These are phyloP conservation scores for Amblyjoppa fuscipennis DNA, from an alignment of 2,888 invertebrate species.

Conservation along the genomic window DNA sequence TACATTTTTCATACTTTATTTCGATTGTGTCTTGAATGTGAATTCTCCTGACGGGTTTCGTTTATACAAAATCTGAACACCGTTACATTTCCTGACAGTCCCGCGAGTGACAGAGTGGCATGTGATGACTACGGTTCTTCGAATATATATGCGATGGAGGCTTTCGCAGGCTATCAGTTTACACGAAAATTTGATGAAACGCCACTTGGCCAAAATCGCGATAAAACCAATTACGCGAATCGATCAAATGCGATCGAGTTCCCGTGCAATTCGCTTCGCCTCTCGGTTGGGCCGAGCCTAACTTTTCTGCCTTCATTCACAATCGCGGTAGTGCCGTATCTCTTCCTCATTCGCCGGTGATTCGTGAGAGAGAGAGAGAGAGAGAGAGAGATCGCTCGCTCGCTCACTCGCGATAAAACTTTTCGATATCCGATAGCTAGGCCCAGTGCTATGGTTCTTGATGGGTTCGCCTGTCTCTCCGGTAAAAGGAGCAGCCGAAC, in stretches of 20 bases:
- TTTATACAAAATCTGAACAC: too few relatives aligned
- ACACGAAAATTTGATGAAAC: slow-evolving; percentile 21
- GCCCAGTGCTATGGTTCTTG: slow-evolving; percentile 32
- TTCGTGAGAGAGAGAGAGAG: slow-evolving; percentile 17
- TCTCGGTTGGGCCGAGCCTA: slow-evolving; percentile 12
- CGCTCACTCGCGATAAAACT: slow-evolving; percentile 74
- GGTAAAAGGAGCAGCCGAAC: slow-evolving; percentile 78
- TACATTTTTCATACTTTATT: too few relatives aligned
- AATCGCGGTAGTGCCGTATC: slow-evolving; percentile 43
- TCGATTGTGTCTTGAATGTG: too few relatives aligned
- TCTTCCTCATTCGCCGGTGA: slow-evolving; percentile 7
- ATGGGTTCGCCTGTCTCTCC: slow-evolving; percentile 70
- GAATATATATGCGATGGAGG: neutral
- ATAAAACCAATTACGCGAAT: slow-evolving; percentile 58
- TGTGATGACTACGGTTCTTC: neutral
- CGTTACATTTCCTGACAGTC: neutral
- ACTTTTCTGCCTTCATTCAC: slow-evolving; percentile 50
- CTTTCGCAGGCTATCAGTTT: neutral
- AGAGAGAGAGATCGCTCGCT: slow-evolving; percentile 46
- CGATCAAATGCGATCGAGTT: slow-evolving; percentile 53
- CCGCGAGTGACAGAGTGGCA: neutral
- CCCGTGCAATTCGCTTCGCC: neutral
- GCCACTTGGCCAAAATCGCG: slow-evolving; percentile 35
- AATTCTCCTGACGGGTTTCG: too few relatives aligned
- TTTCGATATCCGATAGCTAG: slow-evolving; percentile 78